A percentile compares a stretch with the other conserved stretches of the same genome.
Conservation (phyloP, 2,797 vertebrate species). For the Knipowitschia caucasica region DNA sequence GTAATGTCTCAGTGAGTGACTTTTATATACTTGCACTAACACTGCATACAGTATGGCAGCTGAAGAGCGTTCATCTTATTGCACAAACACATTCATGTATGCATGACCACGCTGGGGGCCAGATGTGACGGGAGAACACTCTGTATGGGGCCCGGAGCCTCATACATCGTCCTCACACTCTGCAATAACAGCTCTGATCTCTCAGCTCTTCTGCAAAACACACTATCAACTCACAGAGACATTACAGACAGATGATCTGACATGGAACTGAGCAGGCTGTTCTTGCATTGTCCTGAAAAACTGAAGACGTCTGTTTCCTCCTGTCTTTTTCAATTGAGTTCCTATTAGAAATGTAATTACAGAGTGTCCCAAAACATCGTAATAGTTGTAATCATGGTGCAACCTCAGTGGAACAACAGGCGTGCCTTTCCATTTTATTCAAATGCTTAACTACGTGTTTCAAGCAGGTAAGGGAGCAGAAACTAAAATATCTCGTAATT, state of each 20-base stretch:
- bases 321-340: not conserved
- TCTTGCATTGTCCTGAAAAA: not conserved
- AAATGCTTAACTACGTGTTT: not conserved
- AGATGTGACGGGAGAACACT: conserved; percentile 32
- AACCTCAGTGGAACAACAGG: conserved; percentile 3
- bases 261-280: conserved; percentile 20
- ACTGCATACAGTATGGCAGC: not conserved
- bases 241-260: conserved; percentile 19
- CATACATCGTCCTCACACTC: conserved; percentile 4
- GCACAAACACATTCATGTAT: conserved; percentile 28
- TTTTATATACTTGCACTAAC: no score
- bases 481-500: no score
- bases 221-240: conserved; percentile 14
- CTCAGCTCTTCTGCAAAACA: not conserved
- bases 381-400: conserved; percentile 1
- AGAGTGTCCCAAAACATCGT: not conserved
- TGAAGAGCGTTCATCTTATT: not conserved
- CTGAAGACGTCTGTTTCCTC: not conserved
- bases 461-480: not conserved
- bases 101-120: conserved; percentile 16
- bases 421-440: not conserved
- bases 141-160: conserved; percentile 5
- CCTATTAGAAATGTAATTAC: not conserved
- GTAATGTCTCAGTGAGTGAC: no score
- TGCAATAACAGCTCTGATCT: conserved; percentile 10